A percentile compares a stretch with the other conserved stretches of the same genome.
These are phyloP conservation scores for Coptodon rendalli DNA, from an alignment of 2,113 vertebrate species.

Conservation along the genomic window DNA sequence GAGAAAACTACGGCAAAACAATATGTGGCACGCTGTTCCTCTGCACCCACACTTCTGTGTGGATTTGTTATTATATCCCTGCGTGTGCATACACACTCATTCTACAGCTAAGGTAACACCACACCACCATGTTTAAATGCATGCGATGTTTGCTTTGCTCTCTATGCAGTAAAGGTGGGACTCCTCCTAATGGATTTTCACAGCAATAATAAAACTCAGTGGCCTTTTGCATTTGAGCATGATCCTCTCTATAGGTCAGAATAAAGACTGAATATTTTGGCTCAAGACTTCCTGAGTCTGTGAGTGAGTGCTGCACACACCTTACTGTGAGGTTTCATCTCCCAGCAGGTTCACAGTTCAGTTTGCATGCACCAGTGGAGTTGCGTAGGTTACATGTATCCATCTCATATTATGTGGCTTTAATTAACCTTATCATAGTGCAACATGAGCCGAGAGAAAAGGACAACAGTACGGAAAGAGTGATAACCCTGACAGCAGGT, in stretches of 20 bases:
- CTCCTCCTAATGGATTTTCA: background rate
- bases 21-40: background rate
- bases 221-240: background rate
- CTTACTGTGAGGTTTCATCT: background rate
- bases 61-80: background rate
- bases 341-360: background rate
- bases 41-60: background rate
- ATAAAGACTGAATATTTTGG: background rate
- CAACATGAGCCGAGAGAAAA: constrained; percentile 10
- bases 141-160: background rate
- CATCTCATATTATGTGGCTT: constrained; percentile 4
- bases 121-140: background rate
- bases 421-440: constrained; percentile 49
- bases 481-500: constrained; percentile 38
- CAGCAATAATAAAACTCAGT: background rate
- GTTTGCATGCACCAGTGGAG: background rate
- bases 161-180: background rate
- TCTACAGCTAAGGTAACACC: background rate
- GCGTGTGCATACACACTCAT: background rate
- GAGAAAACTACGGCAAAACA: background rate
- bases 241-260: background rate
- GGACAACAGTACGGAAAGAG: background rate
- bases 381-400: background rate
- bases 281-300: background rate
- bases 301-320: background rate